phyloP scores from a whole-genome alignment of 2,888 invertebrate genomes.

The Thecocarcelia acutangulata region DNA sequence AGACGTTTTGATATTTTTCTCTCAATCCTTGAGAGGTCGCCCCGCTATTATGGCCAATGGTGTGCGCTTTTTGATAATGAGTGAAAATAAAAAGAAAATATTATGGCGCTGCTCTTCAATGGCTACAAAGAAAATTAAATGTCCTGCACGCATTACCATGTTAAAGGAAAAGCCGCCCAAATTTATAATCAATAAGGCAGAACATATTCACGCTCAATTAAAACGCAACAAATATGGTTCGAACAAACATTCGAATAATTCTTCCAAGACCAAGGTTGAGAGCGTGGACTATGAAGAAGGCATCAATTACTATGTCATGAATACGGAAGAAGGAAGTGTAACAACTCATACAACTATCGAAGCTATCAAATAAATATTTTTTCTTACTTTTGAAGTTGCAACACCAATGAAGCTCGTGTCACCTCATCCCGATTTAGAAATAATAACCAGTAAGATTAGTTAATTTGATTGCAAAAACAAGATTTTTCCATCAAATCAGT shows the following conservation, averaged over 20 bases:
- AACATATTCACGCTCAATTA: slow-evolving; percentile 80
- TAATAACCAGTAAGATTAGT: slow-evolving; percentile 4
- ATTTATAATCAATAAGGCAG: slow-evolving; percentile 80
- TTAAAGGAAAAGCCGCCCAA: slow-evolving; percentile 80
- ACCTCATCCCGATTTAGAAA: too few relatives aligned
- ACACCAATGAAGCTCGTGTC: too few relatives aligned
- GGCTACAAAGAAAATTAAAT: slow-evolving; percentile 81
- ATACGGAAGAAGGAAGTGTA: slow-evolving; percentile 39
- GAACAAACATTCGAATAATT: slow-evolving; percentile 72
- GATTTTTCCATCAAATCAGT: too few relatives aligned
- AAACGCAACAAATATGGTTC: slow-evolving; percentile 81
- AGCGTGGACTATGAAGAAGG: slow-evolving; percentile 67
- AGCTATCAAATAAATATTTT: neutral
- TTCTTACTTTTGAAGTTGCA: too few relatives aligned
- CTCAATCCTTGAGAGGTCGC: slow-evolving; percentile 80
- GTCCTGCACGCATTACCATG: slow-evolving; percentile 81
- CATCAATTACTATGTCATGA: slow-evolving; percentile 73
- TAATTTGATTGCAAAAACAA: neutral
- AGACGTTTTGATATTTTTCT: slow-evolving; percentile 80
- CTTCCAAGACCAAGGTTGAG: slow-evolving; percentile 43
- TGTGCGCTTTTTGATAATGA: slow-evolving; percentile 81
- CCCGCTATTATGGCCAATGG: slow-evolving; percentile 82
- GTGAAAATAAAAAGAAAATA: slow-evolving; percentile 81
- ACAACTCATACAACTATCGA: slow-evolving; percentile 2
- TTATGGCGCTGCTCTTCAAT: slow-evolving; percentile 81